A percentile compares a stretch with the other conserved stretches of the same genome.
phyloP scores from a whole-genome alignment of 2,888 invertebrate species.

The Acanthosepion lycidas region DNA sequence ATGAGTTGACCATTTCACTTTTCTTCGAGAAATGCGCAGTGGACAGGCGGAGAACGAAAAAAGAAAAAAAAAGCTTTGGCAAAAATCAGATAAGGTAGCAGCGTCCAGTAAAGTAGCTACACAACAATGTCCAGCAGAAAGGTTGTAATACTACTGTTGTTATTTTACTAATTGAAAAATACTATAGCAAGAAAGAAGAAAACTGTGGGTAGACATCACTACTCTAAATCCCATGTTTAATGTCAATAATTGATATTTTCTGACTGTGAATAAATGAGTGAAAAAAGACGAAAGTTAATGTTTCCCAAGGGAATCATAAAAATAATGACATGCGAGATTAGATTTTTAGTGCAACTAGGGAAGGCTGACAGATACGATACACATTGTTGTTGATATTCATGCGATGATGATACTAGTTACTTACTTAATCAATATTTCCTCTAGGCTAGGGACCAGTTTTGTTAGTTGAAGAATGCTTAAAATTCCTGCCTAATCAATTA shows the following conservation, averaged over 20 bases:
- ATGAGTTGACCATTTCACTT: no score
- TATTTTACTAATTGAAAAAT: not conserved
- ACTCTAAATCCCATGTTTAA: not conserved
- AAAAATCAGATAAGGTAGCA: no score
- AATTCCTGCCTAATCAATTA: not conserved
- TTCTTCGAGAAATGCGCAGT: no score
- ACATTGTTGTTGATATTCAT: not conserved
- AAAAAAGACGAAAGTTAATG: not conserved
- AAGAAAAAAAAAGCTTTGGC: no score
- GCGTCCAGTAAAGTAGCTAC: no score
- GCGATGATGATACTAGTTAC: not conserved
- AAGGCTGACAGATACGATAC: not conserved
- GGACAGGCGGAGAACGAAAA: no score
- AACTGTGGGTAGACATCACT: not conserved
- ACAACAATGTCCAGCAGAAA: no score
- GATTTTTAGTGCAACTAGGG: not conserved
- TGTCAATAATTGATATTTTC: not conserved
- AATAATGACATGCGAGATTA: not conserved
- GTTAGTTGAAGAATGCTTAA: not conserved
- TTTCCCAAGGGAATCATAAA: not conserved
- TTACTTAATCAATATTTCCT: not conserved
- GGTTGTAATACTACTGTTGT: no score
- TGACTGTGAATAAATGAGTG: not conserved
- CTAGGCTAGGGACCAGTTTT: not conserved
- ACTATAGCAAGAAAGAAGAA: not conserved